phyloP scores from a whole-genome alignment of 2,113 vertebrate genomes.

The Actenoides lindsayi region DNA sequence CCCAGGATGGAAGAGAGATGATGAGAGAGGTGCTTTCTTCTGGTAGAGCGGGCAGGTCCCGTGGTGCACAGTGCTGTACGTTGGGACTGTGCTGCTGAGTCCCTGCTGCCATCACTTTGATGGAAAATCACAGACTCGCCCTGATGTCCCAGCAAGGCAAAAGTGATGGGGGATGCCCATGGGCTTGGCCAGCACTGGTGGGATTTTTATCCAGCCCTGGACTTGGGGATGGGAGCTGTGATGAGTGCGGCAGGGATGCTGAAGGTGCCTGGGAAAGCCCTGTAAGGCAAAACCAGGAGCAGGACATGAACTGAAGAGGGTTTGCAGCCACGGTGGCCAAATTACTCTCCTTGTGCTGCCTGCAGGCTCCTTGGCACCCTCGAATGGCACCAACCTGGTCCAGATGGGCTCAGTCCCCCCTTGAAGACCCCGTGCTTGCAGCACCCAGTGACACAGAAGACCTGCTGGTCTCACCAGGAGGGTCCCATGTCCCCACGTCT shows the following conservation, averaged over 20 bases:
- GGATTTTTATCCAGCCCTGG: not conserved
- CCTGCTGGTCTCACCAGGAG: fast-evolving
- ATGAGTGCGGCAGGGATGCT: not conserved
- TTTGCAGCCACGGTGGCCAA: not conserved
- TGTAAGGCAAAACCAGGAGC: not conserved
- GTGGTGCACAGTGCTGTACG: fast-evolving
- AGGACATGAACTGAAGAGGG: not conserved
- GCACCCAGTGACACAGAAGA: fast-evolving
- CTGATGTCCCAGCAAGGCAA: not conserved
- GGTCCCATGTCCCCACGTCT: fast-evolving
- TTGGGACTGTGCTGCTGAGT: not conserved
- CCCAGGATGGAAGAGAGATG: not conserved
- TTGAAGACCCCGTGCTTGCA: not conserved
- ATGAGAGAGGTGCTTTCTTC: not conserved
- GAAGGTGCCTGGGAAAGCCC: not conserved
- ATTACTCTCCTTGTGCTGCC: fast-evolving
- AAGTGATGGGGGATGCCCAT: fast-evolving
- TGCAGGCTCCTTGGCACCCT: not conserved
- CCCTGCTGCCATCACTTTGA: not conserved
- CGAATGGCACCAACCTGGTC: too few species aligned
- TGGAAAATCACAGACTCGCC: not conserved
- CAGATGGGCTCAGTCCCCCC: fast-evolving
- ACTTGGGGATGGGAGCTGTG: not conserved
- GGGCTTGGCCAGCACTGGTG: fast-evolving
- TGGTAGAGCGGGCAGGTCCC: fast-evolving